Conservation (phyloP, 2,888 invertebrate species). For the Hesperia comma region DNA sequence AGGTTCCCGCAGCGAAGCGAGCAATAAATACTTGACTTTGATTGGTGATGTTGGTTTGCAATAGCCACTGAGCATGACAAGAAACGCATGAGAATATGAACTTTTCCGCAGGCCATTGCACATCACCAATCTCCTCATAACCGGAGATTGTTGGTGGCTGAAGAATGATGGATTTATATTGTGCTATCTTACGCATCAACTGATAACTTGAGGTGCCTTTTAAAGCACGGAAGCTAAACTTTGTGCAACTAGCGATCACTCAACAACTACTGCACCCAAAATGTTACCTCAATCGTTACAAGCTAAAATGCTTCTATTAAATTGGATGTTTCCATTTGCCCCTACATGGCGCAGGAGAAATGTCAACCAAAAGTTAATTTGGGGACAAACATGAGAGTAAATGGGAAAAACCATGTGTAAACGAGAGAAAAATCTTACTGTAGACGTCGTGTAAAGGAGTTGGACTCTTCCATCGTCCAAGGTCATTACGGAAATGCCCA, state of each 20-base stretch:
- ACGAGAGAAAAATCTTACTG: constrained; percentile 81
- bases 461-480: constrained; percentile 96
- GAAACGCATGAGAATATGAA: background rate
- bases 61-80: no score
- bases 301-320: no score
- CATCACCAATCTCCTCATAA: no score
- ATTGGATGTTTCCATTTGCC: no score
- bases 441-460: constrained; percentile 93
- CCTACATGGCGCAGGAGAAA: no score
- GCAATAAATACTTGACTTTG: no score
- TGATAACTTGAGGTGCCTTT: background rate
- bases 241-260: background rate
- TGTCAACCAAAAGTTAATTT: no score
- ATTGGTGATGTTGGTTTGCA: no score
- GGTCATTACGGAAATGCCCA: constrained; percentile 97
- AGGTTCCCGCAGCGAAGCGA: no score
- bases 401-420: no score
- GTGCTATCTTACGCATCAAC: background rate
- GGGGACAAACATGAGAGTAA: no score
- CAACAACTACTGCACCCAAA: background rate
- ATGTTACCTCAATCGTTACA: background rate
- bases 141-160: background rate
- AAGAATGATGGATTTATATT: background rate
- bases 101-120: background rate
- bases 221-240: background rate